Conservation (phyloP, 2,113 vertebrate genomes). For the Melanocharis versteri region DNA sequence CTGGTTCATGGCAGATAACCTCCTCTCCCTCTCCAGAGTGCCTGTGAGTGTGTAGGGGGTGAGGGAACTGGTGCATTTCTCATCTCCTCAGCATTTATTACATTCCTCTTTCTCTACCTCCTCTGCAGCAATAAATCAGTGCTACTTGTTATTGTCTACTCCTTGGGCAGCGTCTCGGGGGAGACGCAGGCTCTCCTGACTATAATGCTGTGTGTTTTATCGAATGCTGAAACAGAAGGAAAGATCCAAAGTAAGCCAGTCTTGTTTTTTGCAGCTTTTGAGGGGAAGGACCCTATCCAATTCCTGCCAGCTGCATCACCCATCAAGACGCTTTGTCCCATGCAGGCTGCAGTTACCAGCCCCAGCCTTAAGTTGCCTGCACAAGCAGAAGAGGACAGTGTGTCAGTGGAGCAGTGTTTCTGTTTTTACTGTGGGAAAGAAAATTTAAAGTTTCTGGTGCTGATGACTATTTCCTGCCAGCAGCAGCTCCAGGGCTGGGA, state of each 20-base stretch:
- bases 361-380: background rate
- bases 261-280: background rate
- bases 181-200: background rate
- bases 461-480: background rate
- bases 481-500: background rate
- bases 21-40: background rate
- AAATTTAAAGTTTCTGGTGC: background rate
- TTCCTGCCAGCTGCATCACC: background rate
- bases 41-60: slow-evolving; percentile 25
- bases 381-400: background rate
- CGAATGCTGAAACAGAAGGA: background rate
- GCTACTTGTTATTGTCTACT: slow-evolving; percentile 12
- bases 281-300: background rate
- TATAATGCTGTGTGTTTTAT: background rate
- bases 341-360: background rate
- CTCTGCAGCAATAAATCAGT: slow-evolving; percentile 41
- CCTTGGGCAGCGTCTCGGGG: background rate
- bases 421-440: background rate
- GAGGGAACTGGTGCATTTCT: background rate
- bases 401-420: background rate
- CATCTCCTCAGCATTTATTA: slow-evolving; percentile 56
- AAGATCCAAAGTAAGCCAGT: background rate
- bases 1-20: slow-evolving; percentile 25
- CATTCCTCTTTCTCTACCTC: slow-evolving; percentile 42
- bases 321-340: accelerated